These are phyloP conservation scores for Fistularia commersonii DNA, from an alignment of 2,797 vertebrate genomes.

Conservation along the genomic window DNA sequence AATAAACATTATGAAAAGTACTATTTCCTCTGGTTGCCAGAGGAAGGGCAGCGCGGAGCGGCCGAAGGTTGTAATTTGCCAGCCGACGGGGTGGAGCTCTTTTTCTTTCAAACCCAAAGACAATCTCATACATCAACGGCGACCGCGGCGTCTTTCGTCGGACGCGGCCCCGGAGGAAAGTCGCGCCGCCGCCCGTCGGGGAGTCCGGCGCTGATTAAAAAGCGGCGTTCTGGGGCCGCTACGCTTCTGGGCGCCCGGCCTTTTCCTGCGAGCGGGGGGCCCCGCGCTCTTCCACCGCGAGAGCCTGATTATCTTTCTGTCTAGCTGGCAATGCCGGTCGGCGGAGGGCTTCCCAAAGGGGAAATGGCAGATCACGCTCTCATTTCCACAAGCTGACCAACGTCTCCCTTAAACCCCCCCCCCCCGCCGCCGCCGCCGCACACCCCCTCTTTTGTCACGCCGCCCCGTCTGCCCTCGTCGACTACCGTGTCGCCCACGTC, in stretches of 20 bases:
- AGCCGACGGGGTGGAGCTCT: conserved; percentile 57
- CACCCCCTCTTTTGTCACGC: conserved; percentile 43
- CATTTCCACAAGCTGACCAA: conserved; percentile 38
- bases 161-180: no score
- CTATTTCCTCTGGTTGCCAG: conserved; percentile 60
- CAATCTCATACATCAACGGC: conserved; percentile 53
- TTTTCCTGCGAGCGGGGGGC: conserved; percentile 42
- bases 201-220: conserved; percentile 61
- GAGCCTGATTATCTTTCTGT: conserved; percentile 35
- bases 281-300: conserved; percentile 22
- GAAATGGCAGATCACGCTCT: conserved; percentile 52
- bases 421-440: no score
- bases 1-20: conserved; percentile 45
- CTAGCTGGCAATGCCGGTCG: conserved; percentile 26
- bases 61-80: conserved; percentile 62
- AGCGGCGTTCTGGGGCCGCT: conserved; percentile 42
- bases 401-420: conserved; percentile 58
- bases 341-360: conserved; percentile 41
- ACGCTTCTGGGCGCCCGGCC: conserved; percentile 51
- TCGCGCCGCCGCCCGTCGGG: conserved; percentile 25
- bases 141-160: conserved; percentile 53
- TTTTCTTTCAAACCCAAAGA: conserved; percentile 41
- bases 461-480: conserved; percentile 43
- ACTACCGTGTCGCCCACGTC: conserved; percentile 40
- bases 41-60: conserved; percentile 32